A percentile compares a stretch with the other conserved stretches of the same genome.
Evolutionary conservation across 92 coral and sea anemone genomes (phyloP).

Genomic region (Hydrozoanthus gracilis): DNA sequence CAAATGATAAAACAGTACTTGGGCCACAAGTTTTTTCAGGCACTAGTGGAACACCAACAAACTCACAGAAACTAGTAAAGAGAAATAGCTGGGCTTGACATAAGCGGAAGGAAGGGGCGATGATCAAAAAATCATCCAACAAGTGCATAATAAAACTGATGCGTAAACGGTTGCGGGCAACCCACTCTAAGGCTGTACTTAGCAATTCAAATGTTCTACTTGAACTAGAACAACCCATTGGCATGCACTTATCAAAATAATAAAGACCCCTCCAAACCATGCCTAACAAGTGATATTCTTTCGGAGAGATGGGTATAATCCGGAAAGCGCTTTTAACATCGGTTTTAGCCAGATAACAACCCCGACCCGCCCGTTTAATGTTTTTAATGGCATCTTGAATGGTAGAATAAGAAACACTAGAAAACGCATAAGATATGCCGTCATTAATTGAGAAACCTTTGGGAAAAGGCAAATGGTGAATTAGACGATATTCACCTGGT

Average conservation of each 20-base stretch:
- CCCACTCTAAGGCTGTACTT: slow-evolving; percentile 63
- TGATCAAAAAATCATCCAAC: slow-evolving; percentile 61
- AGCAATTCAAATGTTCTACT: slow-evolving; percentile 55
- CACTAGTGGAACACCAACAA: slow-evolving; percentile 65
- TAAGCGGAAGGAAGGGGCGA: not conserved
- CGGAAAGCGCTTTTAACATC: slow-evolving; percentile 60
- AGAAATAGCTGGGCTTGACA: slow-evolving; percentile 40
- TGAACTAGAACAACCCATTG: slow-evolving; percentile 53
- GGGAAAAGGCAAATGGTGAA: slow-evolving; percentile 72
- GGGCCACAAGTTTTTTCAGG: slow-evolving; percentile 67
- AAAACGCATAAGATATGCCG: slow-evolving; percentile 31
- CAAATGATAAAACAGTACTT: slow-evolving; percentile 24
- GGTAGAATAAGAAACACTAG: slow-evolving; percentile 40
- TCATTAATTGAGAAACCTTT: slow-evolving; percentile 69
- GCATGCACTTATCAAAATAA: slow-evolving; percentile 46
- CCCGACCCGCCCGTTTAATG: slow-evolving; percentile 15
- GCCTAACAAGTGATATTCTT: slow-evolving; percentile 54
- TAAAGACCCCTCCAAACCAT: slow-evolving; percentile 51
- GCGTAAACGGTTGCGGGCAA: slow-evolving; percentile 43
- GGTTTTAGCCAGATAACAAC: slow-evolving; percentile 58
- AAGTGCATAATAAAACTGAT: slow-evolving; percentile 43
- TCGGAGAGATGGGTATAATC: slow-evolving; percentile 53
- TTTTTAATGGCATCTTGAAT: slow-evolving; percentile 39
- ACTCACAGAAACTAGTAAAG: slow-evolving; percentile 38
- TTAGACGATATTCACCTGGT: slow-evolving; percentile 70